Conservation (phyloP, 2,888 invertebrate species). For the Molorchus minor region DNA sequence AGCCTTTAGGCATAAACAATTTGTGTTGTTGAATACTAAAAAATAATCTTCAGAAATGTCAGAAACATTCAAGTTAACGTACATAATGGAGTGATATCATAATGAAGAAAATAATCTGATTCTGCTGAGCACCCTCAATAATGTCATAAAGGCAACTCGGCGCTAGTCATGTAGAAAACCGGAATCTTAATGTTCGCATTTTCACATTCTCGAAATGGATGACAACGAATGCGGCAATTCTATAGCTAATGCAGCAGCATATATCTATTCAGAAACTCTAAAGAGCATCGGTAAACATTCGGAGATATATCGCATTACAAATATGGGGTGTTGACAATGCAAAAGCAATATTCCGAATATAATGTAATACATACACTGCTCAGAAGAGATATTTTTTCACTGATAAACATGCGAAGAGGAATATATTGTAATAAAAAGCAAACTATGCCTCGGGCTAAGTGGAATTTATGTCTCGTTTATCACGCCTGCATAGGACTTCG, state of each 20-base stretch:
- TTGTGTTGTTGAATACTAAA: no score
- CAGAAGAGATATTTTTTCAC: conserved; percentile 6
- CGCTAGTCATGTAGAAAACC: neutral
- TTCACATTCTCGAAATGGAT: neutral
- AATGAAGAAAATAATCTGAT: no score
- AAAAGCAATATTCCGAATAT: conserved; percentile 17
- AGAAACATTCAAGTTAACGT: no score
- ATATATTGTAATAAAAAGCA: conserved; percentile 7
- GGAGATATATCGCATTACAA: conserved; percentile 15
- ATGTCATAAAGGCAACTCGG: no score
- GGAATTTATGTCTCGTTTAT: conserved; percentile 19
- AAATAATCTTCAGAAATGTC: no score
- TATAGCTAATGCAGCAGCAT: neutral
- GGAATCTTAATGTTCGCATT: neutral
- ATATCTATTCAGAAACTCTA: neutral
- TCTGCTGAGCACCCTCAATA: no score
- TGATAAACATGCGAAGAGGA: conserved; percentile 11
- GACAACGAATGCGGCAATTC: neutral
- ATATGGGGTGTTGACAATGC: conserved; percentile 8
- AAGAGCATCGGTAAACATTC: conserved; percentile 2
- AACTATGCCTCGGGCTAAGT: neutral
- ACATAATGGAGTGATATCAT: no score
- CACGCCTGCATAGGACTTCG: neutral
- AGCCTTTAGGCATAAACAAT: no score
- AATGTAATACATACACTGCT: conserved; percentile 17